Evolutionary conservation across 2,797 vertebrate species (phyloP).

Genomic region (Sarcoramphus papa): DNA sequence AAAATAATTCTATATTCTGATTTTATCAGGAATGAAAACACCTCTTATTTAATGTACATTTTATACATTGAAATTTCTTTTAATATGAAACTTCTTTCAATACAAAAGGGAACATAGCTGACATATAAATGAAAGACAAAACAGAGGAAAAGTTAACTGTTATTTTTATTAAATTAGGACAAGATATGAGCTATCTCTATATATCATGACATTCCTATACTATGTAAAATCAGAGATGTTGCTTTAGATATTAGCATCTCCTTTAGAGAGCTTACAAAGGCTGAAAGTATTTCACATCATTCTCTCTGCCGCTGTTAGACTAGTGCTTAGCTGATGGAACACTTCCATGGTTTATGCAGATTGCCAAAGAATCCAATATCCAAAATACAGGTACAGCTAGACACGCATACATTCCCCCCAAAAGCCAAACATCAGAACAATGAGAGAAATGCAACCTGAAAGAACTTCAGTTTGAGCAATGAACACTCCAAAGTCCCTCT

Average conservation of each 20-base stretch:
- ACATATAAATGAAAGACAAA: not conserved
- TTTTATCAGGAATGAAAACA: not conserved
- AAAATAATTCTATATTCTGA: not conserved
- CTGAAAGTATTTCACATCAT: not conserved
- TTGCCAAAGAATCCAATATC: not conserved
- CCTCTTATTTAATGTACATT: not conserved
- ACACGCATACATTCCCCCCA: not conserved
- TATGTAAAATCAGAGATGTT: not conserved
- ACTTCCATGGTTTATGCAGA: not conserved
- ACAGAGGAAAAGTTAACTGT: not conserved
- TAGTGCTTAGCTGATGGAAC: not conserved
- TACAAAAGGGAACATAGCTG: not conserved
- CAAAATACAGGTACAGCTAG: not conserved
- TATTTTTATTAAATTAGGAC: not conserved
- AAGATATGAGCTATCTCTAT: not conserved
- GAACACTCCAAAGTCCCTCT: not conserved
- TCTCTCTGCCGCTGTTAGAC: not conserved
- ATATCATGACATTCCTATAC: not conserved
- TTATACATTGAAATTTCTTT: not conserved
- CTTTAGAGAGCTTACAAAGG: not conserved
- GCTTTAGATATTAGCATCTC: not conserved
- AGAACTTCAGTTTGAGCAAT: not conserved
- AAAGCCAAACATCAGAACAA: not conserved
- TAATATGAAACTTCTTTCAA: not conserved
- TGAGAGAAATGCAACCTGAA: not conserved